Base-by-base conservation (phyloP, 2,888 invertebrate species). In the Leucozona laternaria region DNA sequence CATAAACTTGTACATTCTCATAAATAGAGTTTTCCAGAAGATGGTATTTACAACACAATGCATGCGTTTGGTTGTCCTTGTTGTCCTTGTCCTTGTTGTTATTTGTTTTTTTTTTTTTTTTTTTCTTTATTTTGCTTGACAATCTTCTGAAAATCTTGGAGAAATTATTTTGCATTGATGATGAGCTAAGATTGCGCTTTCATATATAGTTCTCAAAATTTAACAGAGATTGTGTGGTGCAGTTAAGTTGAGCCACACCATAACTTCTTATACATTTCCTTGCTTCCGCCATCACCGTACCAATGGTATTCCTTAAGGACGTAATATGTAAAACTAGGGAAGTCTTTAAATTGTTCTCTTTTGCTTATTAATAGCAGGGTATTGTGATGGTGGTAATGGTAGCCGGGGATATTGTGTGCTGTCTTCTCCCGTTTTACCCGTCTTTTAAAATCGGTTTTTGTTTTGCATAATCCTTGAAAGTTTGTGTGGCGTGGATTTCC, bases 151-250 rank as follows among this genome's bases (percentile, higher is more conserved):
- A 78, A 78, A 58, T 75, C 64, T 84, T 50, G 75, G 79, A 79
- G 71, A 58, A 79, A 71, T 84, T 79, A 84, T 79, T 64, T 76
- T 34, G 17, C 68, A 53, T 50, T 64, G 62, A 60, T 62, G 71
- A 71, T 55, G 71, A 71, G 43, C 57, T 60, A 17, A 71, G 64
- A 81, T 64, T 50, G 20, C n/a, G n/a, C n/a, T n/a, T 40, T 60
- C 22, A 40, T 62, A 77, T 48, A n/a, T 43, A 0, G 43, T 15
- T 25, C 17, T 40, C 53, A 40, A 34, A 40, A 55, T 60, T 68
- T 50, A 50, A 64, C 79, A 64, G 57, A 37, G 75, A 75, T 79
- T 75, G n/a, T 70, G 70, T 57, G 83, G 75, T 70, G 31, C 55
- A 79, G 55, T 62, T 78, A 55, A 45, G 13, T 57, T 50, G 31